Evolutionary conservation across 2,888 invertebrate species (phyloP), one percentile per base, ranked within the genome.

Genomic region (Lasius fuliginosus): DNA sequence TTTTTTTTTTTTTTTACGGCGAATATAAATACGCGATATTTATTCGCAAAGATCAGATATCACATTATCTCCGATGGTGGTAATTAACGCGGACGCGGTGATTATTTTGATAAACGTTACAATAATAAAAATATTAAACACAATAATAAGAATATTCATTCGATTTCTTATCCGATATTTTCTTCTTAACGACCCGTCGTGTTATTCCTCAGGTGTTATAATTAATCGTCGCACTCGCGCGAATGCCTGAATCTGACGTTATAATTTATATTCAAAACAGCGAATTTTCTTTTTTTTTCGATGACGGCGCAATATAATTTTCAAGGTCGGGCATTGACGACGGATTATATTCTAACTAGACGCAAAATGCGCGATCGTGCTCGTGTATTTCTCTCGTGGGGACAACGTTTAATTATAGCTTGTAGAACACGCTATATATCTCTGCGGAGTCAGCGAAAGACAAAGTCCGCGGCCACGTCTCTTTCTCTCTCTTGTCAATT

Each of bases 361-460:
- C 36, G 36, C 56, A 36, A 36, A 76, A 49, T 83, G 76, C 67
- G 42, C 77, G 69, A 15, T 40, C 46, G 23, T 30, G 46, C 9
- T 74, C 36, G 11, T 36, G 46, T 8, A 36, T 18, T n/a, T 27
- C 2, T 42, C 27, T 42, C 49, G 27, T 8, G 6, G 23, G 60
- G 46, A 36, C 12, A 5, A 53, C 33, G 53, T 62, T 68, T 85
- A 82, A 85, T 75, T 75, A 82, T 85, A 82, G 53, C 68, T 23
- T 18, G 18, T 46, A 27, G 62, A 75, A 75, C 27, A 40, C 18
- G n/a, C 49, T 82, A 27, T 82, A 27, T 82, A 64, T 82, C 46
- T 82, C 9, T 12, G 65, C 67, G 6, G 46, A 74, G n/a, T 53
- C n/a, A 69, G 49, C 64, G 15, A 18, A 18, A 58, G 58, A 81